Conservation (phyloP, 1,140 invertebrate species). For the Amphibalanus amphitrite region DNA sequence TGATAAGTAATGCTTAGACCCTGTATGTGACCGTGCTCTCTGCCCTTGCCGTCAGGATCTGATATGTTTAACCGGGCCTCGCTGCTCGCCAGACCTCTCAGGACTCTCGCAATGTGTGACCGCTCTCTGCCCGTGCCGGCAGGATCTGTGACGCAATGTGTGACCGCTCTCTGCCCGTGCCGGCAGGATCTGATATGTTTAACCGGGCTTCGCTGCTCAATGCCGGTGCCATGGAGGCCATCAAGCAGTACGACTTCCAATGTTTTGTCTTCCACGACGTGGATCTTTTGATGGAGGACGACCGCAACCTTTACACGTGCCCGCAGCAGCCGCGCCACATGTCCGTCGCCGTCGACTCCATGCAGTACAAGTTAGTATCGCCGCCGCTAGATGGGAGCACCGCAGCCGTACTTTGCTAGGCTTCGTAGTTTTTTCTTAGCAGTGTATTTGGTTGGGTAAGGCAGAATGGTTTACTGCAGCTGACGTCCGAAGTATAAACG, state of each 20-base stretch:
- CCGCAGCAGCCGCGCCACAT: constrained; percentile 71
- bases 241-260: constrained; percentile 50
- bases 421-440: constrained; percentile 4
- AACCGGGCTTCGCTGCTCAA: constrained; percentile 90
- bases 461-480: too few species aligned
- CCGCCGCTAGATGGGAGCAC: constrained; percentile 27
- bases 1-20: too few species aligned
- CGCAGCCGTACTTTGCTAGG: background rate
- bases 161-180: too few species aligned
- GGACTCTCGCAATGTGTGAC: too few species aligned
- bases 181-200: constrained; percentile 46
- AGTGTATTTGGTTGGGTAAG: constrained; percentile 7
- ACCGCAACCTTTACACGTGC: constrained; percentile 80
- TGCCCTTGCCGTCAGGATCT: constrained; percentile 37
- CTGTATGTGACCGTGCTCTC: too few species aligned
- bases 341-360: constrained; percentile 63
- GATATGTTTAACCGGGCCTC: constrained; percentile 75
- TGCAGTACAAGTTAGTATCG: constrained; percentile 42
- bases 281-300: constrained; percentile 79
- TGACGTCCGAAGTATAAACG: too few species aligned
- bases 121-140: too few species aligned
- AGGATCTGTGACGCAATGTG: too few species aligned
- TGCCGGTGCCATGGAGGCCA: constrained; percentile 70
- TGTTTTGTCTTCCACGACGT: constrained; percentile 95
- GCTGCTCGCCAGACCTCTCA: too few species aligned